Conservation (phyloP, 2,888 invertebrate genomes). For the Muscina levida region DNA sequence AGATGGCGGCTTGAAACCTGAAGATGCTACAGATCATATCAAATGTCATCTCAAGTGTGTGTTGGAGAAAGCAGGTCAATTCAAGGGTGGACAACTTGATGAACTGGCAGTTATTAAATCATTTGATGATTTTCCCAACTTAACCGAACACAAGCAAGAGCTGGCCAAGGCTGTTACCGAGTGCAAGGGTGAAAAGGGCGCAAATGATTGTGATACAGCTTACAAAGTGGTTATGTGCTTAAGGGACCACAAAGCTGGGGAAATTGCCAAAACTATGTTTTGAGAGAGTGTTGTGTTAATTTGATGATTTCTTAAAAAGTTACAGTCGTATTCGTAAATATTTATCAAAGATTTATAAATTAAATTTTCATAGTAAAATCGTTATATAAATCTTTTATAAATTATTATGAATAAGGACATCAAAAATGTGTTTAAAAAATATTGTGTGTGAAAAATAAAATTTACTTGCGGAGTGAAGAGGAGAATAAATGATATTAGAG, state of each 20-base stretch:
- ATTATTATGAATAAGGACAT: no score
- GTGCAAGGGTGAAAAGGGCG: slow-evolving; percentile 73
- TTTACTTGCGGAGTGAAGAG: no score
- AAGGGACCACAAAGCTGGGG: neutral
- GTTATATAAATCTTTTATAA: no score
- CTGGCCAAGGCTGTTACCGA: slow-evolving; percentile 69
- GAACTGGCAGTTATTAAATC: slow-evolving; percentile 64
- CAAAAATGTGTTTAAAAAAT: neutral
- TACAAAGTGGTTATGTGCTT: slow-evolving; percentile 74
- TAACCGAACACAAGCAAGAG: slow-evolving; percentile 69
- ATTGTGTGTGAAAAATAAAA: no score
- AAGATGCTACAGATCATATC: slow-evolving; percentile 68
- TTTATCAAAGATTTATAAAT: no score
- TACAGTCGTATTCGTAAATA: no score
- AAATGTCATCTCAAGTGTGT: slow-evolving; percentile 75
- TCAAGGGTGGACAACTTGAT: slow-evolving; percentile 72
- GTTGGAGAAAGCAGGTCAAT: slow-evolving; percentile 74
- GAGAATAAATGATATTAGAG: no score
- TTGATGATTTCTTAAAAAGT: no score
- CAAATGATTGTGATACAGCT: slow-evolving; percentile 74
- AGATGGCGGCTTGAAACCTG: slow-evolving; percentile 66
- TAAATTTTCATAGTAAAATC: no score
- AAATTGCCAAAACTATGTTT: neutral
- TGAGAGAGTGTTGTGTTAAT: no score
- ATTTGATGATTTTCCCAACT: slow-evolving; percentile 67